phyloP scores from a whole-genome alignment of 2,888 invertebrate genomes.

The Sycophila texana region DNA sequence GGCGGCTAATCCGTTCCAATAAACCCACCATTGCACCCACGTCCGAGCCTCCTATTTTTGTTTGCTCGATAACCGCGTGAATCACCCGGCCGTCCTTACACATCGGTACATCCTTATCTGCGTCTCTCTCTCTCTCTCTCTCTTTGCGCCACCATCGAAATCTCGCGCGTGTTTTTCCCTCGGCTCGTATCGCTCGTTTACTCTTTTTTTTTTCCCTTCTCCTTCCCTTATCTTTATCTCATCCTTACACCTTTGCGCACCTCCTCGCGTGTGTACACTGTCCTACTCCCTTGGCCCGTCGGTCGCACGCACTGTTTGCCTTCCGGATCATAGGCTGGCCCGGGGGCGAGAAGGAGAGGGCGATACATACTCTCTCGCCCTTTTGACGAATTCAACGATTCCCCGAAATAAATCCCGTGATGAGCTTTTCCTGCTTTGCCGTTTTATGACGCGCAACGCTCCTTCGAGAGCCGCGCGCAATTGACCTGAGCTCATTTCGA shows the following conservation, averaged over 20 bases:
- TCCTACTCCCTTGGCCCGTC: neutral
- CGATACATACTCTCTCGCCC: slow-evolving; percentile 1
- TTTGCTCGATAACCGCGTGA: slow-evolving; percentile 36
- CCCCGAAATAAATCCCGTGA: neutral
- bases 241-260: slow-evolving; percentile 15
- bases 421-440: neutral
- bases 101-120: slow-evolving; percentile 27
- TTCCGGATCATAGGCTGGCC: slow-evolving; percentile 33
- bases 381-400: slow-evolving; percentile 24
- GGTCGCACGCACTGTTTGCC: slow-evolving; percentile 29
- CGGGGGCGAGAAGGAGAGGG: neutral
- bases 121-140: slow-evolving; percentile 31
- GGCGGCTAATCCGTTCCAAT: too few relatives aligned
- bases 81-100: neutral
- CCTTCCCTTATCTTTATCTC: slow-evolving; percentile 45
- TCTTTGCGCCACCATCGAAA: slow-evolving; percentile 4
- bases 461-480: too few relatives aligned
- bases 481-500: too few relatives aligned
- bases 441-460: neutral
- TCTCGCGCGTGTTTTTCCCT: slow-evolving; percentile 9
- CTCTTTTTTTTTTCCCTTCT: slow-evolving; percentile 35
- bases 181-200: slow-evolving; percentile 41
- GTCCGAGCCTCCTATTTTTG: slow-evolving; percentile 3
- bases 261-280: slow-evolving; percentile 2
- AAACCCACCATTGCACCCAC: neutral